Evolutionary conservation across 1,140 invertebrate species (phyloP).

Genomic region (Pissodes strobi): DNA sequence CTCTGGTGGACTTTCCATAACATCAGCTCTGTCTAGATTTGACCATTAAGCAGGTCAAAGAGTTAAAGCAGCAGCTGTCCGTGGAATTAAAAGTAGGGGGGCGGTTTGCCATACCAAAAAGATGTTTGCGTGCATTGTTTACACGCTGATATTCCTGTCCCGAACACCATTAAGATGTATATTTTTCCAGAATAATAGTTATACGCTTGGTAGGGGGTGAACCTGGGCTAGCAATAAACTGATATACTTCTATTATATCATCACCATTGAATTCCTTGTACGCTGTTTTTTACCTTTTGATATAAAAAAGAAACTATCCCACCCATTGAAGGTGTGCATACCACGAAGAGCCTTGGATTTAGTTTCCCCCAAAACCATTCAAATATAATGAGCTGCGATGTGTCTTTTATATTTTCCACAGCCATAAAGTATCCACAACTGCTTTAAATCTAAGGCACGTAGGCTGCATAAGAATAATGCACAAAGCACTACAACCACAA

Average conservation of each 20-base stretch:
- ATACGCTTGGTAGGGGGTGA: background rate
- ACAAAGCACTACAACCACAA: background rate
- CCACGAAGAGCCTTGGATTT: too few relatives aligned
- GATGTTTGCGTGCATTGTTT: too few relatives aligned
- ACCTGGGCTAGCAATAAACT: background rate
- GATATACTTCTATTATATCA: background rate
- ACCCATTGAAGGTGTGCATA: background rate
- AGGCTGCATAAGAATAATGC: background rate
- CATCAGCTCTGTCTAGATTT: background rate
- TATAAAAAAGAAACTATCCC: background rate
- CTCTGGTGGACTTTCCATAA: too few relatives aligned
- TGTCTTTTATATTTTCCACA: too few relatives aligned
- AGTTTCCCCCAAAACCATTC: too few relatives aligned
- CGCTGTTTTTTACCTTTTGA: background rate
- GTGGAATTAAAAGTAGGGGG: constrained; percentile 2
- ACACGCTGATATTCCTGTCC: constrained; percentile 2
- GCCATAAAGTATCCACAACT: background rate
- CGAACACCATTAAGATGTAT: too few relatives aligned
- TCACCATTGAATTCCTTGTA: background rate
- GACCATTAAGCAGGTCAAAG: background rate
- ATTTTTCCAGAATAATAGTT: too few relatives aligned
- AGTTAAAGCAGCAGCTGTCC: background rate
- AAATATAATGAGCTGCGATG: too few relatives aligned
- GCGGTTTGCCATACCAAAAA: background rate
- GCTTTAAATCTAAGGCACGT: background rate